Percentiles rank a stretch among this genome's conserved stretches.
These are phyloP conservation scores for Gastrophryne carolinensis DNA, from an alignment of 2,797 vertebrate genomes.

Conservation along the genomic window DNA sequence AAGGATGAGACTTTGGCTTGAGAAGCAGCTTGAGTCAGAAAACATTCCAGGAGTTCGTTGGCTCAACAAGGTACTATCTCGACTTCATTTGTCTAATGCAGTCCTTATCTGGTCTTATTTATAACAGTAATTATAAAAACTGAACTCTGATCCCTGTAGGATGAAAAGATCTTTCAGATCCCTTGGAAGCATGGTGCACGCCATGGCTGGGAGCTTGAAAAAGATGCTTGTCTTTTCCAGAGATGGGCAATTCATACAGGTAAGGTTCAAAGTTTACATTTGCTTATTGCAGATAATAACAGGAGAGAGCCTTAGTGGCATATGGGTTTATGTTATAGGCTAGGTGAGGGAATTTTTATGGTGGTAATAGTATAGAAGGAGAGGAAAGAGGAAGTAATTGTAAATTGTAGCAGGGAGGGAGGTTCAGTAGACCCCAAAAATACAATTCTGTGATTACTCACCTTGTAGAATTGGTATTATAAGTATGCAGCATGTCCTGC, in stretches of 20 bases:
- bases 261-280: constrained; percentile 59
- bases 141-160: constrained; percentile 63
- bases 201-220: constrained; percentile 92
- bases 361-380: too few relatives aligned
- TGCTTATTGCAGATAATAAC: not conserved
- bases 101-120: not conserved
- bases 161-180: constrained; percentile 86
- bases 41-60: constrained; percentile 72
- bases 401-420: too few relatives aligned
- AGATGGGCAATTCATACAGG: constrained; percentile 96
- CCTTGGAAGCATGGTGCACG: constrained; percentile 97
- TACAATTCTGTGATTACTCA: too few relatives aligned
- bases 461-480: too few relatives aligned
- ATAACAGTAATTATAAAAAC: not conserved
- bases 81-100: not conserved
- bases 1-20: constrained; percentile 79
- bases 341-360: not conserved
- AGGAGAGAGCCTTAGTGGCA: not conserved
- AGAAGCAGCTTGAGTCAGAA: constrained; percentile 75
- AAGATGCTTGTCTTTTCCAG: constrained; percentile 89
- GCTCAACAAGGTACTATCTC: constrained; percentile 73
- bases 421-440: too few relatives aligned
- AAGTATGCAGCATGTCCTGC: too few relatives aligned
- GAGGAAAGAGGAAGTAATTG: too few relatives aligned
- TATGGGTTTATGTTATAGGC: not conserved